A percentile compares a stretch with the other conserved stretches of the same genome.
Evolutionary conservation across 2,113 vertebrate genomes (phyloP).

Genomic region (Excalfactoria chinensis): DNA sequence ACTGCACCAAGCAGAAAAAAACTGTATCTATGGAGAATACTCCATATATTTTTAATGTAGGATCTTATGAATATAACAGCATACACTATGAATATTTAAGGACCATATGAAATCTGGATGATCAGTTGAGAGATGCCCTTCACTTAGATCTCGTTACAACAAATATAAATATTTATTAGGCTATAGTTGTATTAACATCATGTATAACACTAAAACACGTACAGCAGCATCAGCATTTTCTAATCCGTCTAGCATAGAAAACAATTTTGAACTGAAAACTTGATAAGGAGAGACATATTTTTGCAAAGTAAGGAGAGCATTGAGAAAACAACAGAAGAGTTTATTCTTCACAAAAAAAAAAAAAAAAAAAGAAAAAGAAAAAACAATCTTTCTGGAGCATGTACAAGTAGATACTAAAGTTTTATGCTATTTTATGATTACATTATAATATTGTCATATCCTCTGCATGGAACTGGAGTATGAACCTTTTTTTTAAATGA

Average conservation of each 20-base stretch:
- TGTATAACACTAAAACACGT: slow-evolving; percentile 27
- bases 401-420: not conserved
- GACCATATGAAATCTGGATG: not conserved
- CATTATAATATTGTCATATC: too few species aligned
- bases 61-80: not conserved
- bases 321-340: not conserved
- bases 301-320: not conserved
- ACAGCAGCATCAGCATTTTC: slow-evolving; percentile 58
- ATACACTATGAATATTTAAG: slow-evolving; percentile 59
- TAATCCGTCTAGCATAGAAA: not conserved
- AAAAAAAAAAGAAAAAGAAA: too few species aligned
- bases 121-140: slow-evolving; percentile 35
- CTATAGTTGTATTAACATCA: slow-evolving; percentile 31
- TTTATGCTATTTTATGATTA: too few species aligned
- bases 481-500: too few species aligned
- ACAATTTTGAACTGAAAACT: slow-evolving; percentile 21
- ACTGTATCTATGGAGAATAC: not conserved
- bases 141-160: slow-evolving; percentile 23
- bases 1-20: not conserved
- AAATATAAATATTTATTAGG: slow-evolving; percentile 72
- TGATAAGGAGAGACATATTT: slow-evolving; percentile 7
- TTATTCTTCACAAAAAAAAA: not conserved
- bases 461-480: too few species aligned
- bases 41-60: slow-evolving; percentile 26
- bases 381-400: not conserved